phyloP scores from a whole-genome alignment of 1,140 invertebrate species.

The Atta texana region DNA sequence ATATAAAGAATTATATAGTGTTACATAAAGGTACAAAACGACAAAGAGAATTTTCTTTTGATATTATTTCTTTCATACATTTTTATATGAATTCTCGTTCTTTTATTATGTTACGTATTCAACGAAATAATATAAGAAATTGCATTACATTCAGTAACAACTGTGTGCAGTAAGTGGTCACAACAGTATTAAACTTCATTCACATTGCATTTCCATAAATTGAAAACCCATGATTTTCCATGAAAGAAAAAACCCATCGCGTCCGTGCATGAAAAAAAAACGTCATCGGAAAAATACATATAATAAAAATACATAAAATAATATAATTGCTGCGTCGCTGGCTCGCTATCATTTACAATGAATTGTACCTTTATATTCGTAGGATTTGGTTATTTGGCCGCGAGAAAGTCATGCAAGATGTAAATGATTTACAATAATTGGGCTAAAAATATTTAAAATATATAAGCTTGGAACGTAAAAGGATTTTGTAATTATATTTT shows the following conservation, averaged over 20 bases:
- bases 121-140: constrained; percentile 19
- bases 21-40: not conserved
- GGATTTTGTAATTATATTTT: not conserved
- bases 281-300: not conserved
- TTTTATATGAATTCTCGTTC: not conserved
- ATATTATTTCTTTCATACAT: not conserved
- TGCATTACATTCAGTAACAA: constrained; percentile 14
- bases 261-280: constrained; percentile 4
- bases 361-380: not conserved
- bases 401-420: not conserved
- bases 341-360: not conserved
- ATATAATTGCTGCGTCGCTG: not conserved
- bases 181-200: not conserved
- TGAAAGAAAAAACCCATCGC: too few relatives aligned
- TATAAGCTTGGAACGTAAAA: not conserved
- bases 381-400: not conserved
- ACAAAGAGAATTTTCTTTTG: not conserved
- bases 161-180: not conserved
- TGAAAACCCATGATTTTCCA: not conserved
- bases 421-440: not conserved
- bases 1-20: not conserved
- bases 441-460: not conserved
- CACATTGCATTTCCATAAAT: constrained; percentile 33
- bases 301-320: too few relatives aligned
- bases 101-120: constrained; percentile 14